These are phyloP conservation scores for Pocillopora meandrina DNA, from an alignment of 92 coral and sea anemone species.

Conservation along the genomic window DNA sequence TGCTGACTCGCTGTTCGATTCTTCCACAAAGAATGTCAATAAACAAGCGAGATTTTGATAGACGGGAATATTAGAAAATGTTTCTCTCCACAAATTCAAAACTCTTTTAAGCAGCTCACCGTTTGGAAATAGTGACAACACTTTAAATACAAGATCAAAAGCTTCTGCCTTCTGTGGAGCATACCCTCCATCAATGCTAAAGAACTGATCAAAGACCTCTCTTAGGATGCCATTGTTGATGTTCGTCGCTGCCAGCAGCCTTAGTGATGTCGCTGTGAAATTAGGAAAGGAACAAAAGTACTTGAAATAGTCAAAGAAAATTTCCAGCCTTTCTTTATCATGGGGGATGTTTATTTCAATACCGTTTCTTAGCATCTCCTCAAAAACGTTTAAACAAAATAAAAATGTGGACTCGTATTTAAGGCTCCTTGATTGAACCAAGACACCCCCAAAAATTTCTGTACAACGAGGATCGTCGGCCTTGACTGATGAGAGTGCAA, in stretches of 20 bases:
- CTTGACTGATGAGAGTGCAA: neutral
- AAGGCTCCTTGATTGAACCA: neutral
- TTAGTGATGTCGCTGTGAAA: neutral
- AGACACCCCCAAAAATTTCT: neutral
- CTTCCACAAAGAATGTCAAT: neutral
- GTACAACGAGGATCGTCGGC: neutral
- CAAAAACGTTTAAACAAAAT: neutral
- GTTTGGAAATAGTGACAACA: neutral
- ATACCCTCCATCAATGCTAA: neutral
- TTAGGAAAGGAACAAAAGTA: neutral
- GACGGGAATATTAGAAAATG: neutral
- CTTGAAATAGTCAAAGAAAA: conserved; percentile 9
- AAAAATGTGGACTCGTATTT: neutral
- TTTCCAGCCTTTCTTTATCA: conserved; percentile 3
- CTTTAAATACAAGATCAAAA: neutral
- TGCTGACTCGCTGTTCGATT: neutral
- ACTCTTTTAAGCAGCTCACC: neutral
- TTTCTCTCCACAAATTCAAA: neutral
- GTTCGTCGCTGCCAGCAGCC: neutral
- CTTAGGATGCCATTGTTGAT: neutral
- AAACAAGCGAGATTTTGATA: neutral
- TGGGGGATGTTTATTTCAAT: neutral
- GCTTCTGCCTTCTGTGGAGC: neutral
- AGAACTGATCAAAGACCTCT: conserved; percentile 1
- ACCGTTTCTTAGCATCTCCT: neutral